A percentile compares a stretch with the other conserved stretches of the same genome.
phyloP scores from a whole-genome alignment of 2,113 vertebrate species.

The Aegithalos caudatus region DNA sequence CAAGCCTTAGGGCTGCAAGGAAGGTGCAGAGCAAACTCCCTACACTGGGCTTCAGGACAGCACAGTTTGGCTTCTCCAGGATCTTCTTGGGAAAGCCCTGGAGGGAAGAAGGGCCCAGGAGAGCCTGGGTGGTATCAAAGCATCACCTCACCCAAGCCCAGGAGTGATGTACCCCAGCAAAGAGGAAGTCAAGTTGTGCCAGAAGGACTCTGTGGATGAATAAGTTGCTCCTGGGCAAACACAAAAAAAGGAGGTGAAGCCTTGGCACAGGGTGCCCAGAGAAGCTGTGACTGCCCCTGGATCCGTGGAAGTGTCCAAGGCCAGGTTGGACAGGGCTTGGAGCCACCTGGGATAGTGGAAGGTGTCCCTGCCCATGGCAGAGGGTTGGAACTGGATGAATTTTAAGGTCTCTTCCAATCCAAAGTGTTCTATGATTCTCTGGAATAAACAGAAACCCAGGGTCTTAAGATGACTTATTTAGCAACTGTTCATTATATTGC shows the following conservation, averaged over 20 bases:
- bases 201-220: not conserved
- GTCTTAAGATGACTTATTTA: not conserved
- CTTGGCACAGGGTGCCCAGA: not conserved
- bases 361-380: not conserved
- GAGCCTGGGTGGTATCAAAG: not conserved
- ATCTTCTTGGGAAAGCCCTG: not conserved
- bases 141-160: not conserved
- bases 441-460: not conserved
- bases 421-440: not conserved
- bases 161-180: not conserved
- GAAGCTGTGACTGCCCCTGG: not conserved
- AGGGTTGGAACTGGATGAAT: not conserved
- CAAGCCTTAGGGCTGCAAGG: not conserved
- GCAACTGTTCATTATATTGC: not conserved
- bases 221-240: not conserved
- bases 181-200: not conserved
- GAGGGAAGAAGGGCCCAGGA: not conserved
- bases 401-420: not conserved
- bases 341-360: fast-evolving
- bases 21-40: not conserved
- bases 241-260: not conserved
- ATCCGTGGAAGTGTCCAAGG: not conserved
- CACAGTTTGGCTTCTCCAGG: not conserved
- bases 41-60: not conserved
- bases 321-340: fast-evolving